Evolutionary conservation across 2,113 vertebrate genomes (phyloP).

Genomic region (Sinocyclocheilus rhinocerous): DNA sequence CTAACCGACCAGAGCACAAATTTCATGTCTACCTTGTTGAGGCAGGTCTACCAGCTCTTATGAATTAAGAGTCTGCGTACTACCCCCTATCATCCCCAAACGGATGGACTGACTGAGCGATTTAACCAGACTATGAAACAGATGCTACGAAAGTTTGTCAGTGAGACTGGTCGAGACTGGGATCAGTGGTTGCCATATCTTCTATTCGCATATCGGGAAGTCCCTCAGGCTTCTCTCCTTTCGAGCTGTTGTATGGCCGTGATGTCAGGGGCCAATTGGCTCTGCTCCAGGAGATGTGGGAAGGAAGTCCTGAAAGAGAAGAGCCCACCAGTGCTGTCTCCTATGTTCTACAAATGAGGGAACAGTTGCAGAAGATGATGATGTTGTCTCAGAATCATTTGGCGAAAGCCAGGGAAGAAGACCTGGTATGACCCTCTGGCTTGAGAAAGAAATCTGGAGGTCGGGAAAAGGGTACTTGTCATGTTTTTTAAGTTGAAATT

Average conservation of each 20-base stretch:
- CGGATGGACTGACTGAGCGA: neutral
- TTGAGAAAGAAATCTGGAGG: neutral
- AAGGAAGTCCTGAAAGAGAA: neutral
- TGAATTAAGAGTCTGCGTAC: neutral
- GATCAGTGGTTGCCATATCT: neutral
- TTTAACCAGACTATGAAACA: neutral
- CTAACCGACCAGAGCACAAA: neutral
- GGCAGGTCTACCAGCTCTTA: neutral
- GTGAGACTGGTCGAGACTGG: neutral
- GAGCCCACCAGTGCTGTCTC: neutral
- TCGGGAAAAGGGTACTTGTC: neutral
- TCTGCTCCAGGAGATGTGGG: neutral
- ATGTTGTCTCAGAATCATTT: neutral
- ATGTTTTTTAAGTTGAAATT: too few species aligned
- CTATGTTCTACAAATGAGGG: conserved; percentile 1
- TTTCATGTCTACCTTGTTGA: neutral
- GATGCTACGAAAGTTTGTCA: neutral
- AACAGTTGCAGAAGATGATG: neutral
- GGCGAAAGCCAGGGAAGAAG: neutral
- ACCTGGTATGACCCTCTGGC: neutral
- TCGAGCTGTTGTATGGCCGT: neutral
- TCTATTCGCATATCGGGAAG: neutral
- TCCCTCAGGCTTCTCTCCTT: neutral
- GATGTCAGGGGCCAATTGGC: neutral
- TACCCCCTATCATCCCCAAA: neutral